A percentile compares a stretch with the other conserved stretches of the same genome.
Conservation (phyloP, 2,797 vertebrate species). For the Galagoides demidoff region DNA sequence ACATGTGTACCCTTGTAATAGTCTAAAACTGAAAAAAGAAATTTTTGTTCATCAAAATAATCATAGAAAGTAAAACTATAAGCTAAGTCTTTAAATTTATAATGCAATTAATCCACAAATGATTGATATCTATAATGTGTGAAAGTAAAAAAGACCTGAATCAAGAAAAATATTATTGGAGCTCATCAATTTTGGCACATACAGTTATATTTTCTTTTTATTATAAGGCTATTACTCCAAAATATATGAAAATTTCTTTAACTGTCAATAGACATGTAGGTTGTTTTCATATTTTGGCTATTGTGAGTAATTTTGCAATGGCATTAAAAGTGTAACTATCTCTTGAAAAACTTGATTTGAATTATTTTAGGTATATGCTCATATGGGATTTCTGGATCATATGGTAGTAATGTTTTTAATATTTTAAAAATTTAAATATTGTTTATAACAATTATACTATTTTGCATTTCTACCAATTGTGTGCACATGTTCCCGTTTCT, state of each 20-base stretch:
- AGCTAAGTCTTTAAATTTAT: background rate
- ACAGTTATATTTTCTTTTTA: background rate
- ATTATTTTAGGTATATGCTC: background rate
- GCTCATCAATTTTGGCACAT: background rate
- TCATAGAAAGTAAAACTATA: background rate
- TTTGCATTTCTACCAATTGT: background rate
- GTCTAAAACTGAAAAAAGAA: no score
- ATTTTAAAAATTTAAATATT: background rate
- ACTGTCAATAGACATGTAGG: no score
- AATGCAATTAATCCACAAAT: background rate
- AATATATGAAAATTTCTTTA: background rate
- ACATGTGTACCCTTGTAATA: no score
- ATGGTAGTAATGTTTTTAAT: background rate
- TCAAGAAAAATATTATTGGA: background rate
- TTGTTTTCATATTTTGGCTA: background rate
- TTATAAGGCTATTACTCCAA: background rate
- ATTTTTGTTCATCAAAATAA: background rate
- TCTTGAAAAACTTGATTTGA: background rate
- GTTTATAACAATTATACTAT: background rate
- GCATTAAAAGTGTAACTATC: no score
- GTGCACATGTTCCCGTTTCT: background rate
- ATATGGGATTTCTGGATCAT: background rate
- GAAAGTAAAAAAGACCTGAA: background rate
- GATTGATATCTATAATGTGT: background rate
- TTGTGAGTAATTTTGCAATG: background rate